A percentile compares a stretch with the other conserved stretches of the same genome.
Conservation (phyloP, 1,140 invertebrate species). For the Listronotus bonariensis region DNA sequence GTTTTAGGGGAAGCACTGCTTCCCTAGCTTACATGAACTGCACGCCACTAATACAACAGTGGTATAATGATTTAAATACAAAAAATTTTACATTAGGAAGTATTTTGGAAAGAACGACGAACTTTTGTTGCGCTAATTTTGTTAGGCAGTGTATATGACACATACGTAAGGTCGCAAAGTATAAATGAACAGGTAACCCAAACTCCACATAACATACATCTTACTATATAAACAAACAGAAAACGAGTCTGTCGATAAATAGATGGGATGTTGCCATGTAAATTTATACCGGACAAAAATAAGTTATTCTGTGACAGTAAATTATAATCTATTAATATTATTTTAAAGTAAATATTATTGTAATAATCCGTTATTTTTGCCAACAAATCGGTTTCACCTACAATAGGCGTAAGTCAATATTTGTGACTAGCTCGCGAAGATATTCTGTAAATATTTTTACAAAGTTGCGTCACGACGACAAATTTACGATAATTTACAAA, state of each 20-base stretch:
- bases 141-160: slow-evolving; percentile 6
- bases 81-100: too few species aligned
- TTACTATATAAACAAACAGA: slow-evolving; percentile 29
- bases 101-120: too few species aligned
- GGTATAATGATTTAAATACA: too few species aligned
- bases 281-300: slow-evolving; percentile 35
- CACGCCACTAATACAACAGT: too few species aligned
- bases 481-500: slow-evolving; percentile 29
- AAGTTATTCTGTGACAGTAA: slow-evolving; percentile 36
- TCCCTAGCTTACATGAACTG: too few species aligned
- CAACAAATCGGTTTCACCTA: slow-evolving; percentile 26
- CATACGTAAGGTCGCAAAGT: slow-evolving; percentile 21
- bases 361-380: slow-evolving; percentile 34
- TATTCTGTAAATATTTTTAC: slow-evolving; percentile 34
- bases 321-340: slow-evolving; percentile 36
- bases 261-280: slow-evolving; percentile 27
- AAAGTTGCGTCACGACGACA: slow-evolving; percentile 23
- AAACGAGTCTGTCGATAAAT: slow-evolving; percentile 21
- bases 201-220: slow-evolving; percentile 25
- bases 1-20: too few species aligned
- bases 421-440: slow-evolving; percentile 23
- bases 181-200: slow-evolving; percentile 28
- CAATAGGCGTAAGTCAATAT: slow-evolving; percentile 36
- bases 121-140: too few species aligned
- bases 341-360: slow-evolving; percentile 33